Evolutionary conservation across 2,888 invertebrate genomes (phyloP), one percentile per base, ranked within the genome.

Genomic region (Orthosia gothica): DNA sequence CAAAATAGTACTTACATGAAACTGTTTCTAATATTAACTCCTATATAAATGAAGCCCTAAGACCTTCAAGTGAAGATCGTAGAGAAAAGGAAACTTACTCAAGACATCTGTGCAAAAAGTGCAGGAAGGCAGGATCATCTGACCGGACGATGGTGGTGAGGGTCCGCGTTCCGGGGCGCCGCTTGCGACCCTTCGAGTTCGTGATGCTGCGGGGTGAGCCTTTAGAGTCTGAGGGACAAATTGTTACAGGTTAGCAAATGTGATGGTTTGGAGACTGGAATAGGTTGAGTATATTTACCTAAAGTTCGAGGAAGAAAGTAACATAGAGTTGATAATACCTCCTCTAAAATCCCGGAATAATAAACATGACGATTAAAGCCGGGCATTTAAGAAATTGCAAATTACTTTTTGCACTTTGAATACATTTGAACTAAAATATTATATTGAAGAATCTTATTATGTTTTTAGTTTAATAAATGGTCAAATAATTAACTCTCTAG

Each of bases 131-230:
- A 20, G 98, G 97, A 94, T 99, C 99, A 90, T 98, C 98, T 89
- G 98, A 98, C 87, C 98, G 97, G 72, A 99, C 97, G 50, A 98
- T 98, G 90, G 98, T 97, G 23, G 98, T 97, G 71, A 99, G 97
- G 74, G 98, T 98, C 90, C 98, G 98, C 80, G 99, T 98, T 54
- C 98, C 98, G 0, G 99, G 99, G 89, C 98, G 97, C 67, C 99
- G 97, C 95, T 99, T 99, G 88, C 99, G 98, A 1, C 99, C 99
- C 94, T 99, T 99, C 82, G 99, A 99, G 94, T 99, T 99, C 57
- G 99, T 99, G 89, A 99, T 98, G 91, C 98, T 98, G 80, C 99
- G 97, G 5, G 99, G 99, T 86, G 98, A 98, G 85, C 99, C 99
- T 93, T 99, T 98, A 54, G 99, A 99, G 95, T 98, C 98, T 98